A percentile compares a stretch with the other conserved stretches of the same genome.
Conservation (phyloP, 2,888 invertebrate genomes). For the Clanis bilineata region DNA sequence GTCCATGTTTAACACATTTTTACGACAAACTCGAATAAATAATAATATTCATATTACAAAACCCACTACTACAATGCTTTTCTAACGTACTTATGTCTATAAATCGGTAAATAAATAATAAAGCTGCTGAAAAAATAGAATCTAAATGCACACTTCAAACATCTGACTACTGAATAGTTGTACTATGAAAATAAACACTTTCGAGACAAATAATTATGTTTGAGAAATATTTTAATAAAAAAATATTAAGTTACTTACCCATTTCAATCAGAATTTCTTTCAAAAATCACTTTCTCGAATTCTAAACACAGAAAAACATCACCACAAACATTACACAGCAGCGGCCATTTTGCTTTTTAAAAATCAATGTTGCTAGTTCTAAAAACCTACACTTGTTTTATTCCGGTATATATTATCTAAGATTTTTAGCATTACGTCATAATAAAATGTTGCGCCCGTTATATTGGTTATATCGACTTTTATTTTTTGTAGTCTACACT, state of each 20-base stretch:
- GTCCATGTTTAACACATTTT: background rate
- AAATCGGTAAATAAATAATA: background rate
- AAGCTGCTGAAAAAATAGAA: background rate
- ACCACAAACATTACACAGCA: slow-evolving; percentile 66
- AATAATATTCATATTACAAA: too few species aligned
- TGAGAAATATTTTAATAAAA: background rate
- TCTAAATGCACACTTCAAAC: slow-evolving; percentile 5
- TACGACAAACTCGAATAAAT: too few species aligned
- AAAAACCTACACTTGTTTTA: slow-evolving; percentile 18
- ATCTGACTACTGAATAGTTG: slow-evolving; percentile 8
- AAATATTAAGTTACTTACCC: slow-evolving; percentile 56
- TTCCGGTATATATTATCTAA: too few species aligned
- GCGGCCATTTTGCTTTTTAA: slow-evolving; percentile 67
- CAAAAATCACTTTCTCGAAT: slow-evolving; percentile 47
- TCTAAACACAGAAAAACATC: slow-evolving; percentile 62
- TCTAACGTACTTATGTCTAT: background rate
- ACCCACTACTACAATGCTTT: background rate
- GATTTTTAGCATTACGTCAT: too few species aligned
- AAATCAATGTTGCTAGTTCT: slow-evolving; percentile 27
- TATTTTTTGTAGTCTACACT: too few species aligned
- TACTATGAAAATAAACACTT: background rate
- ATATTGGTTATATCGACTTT: too few species aligned
- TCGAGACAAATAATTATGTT: background rate
- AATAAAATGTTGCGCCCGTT: too few species aligned
- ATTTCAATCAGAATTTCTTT: slow-evolving; percentile 42